A percentile compares a stretch with the other conserved stretches of the same genome.
Conservation (phyloP, 1,140 invertebrate species). For the Drosophila navojoa region DNA sequence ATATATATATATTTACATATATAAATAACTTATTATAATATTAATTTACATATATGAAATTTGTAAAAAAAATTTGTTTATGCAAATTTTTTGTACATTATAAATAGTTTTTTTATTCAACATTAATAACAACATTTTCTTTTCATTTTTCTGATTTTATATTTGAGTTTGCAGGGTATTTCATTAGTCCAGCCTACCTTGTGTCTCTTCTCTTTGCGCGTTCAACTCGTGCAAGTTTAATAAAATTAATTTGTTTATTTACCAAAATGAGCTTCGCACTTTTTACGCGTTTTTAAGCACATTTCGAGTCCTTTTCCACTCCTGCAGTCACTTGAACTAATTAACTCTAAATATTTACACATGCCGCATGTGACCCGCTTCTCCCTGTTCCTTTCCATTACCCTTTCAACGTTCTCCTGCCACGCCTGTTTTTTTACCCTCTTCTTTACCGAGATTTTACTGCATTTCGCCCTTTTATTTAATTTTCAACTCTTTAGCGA, state of each 20-base stretch:
- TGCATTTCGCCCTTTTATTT: constrained; percentile 8
- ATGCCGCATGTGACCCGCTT: constrained; percentile 32
- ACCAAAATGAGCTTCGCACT: constrained; percentile 70
- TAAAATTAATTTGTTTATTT: constrained; percentile 75
- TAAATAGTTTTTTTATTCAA: too few relatives aligned
- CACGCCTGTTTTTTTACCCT: background rate
- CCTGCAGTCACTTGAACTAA: constrained; percentile 52
- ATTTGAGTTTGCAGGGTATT: background rate
- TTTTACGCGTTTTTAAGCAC: constrained; percentile 67
- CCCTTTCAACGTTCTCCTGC: background rate
- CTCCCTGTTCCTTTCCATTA: background rate
- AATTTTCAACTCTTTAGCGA: constrained; percentile 52
- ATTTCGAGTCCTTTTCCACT: constrained; percentile 39
- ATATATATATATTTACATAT: too few relatives aligned
- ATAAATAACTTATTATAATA: too few relatives aligned
- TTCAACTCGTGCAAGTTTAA: constrained; percentile 52
- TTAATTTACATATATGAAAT: too few relatives aligned
- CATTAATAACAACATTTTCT: too few relatives aligned
- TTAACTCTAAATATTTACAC: constrained; percentile 77
- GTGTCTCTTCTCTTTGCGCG: background rate
- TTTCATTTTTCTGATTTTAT: too few relatives aligned
- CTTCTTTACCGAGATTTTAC: background rate
- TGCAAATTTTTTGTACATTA: too few relatives aligned
- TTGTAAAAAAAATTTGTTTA: too few relatives aligned
- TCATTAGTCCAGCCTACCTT: background rate